Percentiles rank a stretch among this genome's conserved stretches.
These are phyloP conservation scores for Quadroppia sp. DNA, from an alignment of 2,888 invertebrate species.

Conservation along the genomic window DNA sequence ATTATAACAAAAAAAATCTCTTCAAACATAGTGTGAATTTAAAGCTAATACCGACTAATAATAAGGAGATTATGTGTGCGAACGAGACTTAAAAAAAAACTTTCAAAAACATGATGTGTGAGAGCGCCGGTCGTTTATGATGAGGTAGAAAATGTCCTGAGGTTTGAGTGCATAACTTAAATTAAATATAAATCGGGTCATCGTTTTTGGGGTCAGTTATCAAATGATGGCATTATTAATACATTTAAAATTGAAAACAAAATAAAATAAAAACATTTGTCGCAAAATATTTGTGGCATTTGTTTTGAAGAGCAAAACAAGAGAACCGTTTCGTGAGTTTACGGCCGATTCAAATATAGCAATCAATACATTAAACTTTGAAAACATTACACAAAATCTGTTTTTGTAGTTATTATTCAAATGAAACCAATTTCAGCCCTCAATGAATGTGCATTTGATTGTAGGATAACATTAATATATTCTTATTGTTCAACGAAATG, in stretches of 20 bases:
- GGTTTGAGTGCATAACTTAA: slow-evolving; percentile 25
- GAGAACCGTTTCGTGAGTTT: background rate
- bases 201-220: slow-evolving; percentile 16
- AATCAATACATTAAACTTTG: background rate
- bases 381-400: background rate
- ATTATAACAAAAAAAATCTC: slow-evolving; percentile 8
- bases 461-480: slow-evolving; percentile 36
- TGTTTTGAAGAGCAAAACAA: background rate
- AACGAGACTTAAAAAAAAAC: background rate
- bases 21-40: background rate
- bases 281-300: background rate
- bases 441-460: background rate
- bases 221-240: background rate
- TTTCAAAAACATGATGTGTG: background rate
- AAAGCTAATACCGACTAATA: slow-evolving; percentile 21
- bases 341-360: slow-evolving; percentile 28
- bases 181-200: background rate
- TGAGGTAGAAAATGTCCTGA: slow-evolving; percentile 38
- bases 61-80: slow-evolving; percentile 17
- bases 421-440: slow-evolving; percentile 22
- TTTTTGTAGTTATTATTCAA: background rate
- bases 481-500: slow-evolving; percentile 23
- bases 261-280: slow-evolving; percentile 14
- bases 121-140: background rate
- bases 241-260: background rate